A percentile compares a stretch with the other conserved stretches of the same genome.
Evolutionary conservation across 2,113 vertebrate species (phyloP).

Genomic region (pig (Sus scrofa)): DNA sequence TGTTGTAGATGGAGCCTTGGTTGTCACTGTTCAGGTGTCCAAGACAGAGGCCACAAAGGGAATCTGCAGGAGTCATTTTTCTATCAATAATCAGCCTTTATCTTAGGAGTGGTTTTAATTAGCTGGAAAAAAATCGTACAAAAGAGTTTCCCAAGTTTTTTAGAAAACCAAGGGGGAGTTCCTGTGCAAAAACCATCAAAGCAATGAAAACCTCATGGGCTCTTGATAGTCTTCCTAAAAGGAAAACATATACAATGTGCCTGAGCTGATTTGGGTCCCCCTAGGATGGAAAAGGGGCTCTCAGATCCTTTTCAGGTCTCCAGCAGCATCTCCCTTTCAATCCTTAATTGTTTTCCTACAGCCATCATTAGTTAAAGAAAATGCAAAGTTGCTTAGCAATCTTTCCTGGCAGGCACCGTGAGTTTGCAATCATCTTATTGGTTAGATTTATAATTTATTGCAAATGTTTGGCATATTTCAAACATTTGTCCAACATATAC

Average conservation of each 20-base stretch:
- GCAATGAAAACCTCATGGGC: constrained; percentile 81
- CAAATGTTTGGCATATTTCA: constrained; percentile 86
- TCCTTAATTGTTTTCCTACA: constrained; percentile 81
- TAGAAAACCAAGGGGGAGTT: constrained; percentile 67
- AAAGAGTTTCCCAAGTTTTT: constrained; percentile 66
- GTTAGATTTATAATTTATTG: constrained; percentile 85
- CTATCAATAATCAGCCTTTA: constrained; percentile 59
- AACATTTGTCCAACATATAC: constrained; percentile 82
- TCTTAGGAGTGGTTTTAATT: constrained; percentile 78
- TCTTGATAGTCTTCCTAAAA: constrained; percentile 65
- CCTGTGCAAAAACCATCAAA: constrained; percentile 75
- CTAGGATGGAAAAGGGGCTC: constrained; percentile 44
- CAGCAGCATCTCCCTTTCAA: constrained; percentile 59
- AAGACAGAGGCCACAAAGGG: not conserved
- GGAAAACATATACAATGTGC: constrained; percentile 65
- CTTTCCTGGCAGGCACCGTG: constrained; percentile 81
- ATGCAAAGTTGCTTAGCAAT: constrained; percentile 82
- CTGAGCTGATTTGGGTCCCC: constrained; percentile 76
- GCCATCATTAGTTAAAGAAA: constrained; percentile 80
- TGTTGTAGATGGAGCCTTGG: not conserved
- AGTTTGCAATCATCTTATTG: constrained; percentile 83
- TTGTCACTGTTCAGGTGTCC: constrained; percentile 29
- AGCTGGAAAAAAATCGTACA: constrained; percentile 65
- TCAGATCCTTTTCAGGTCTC: constrained; percentile 55
- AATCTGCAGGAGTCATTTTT: constrained; percentile 41